Conservation (phyloP, 2,113 vertebrate species). For the Guaruba guarouba region DNA sequence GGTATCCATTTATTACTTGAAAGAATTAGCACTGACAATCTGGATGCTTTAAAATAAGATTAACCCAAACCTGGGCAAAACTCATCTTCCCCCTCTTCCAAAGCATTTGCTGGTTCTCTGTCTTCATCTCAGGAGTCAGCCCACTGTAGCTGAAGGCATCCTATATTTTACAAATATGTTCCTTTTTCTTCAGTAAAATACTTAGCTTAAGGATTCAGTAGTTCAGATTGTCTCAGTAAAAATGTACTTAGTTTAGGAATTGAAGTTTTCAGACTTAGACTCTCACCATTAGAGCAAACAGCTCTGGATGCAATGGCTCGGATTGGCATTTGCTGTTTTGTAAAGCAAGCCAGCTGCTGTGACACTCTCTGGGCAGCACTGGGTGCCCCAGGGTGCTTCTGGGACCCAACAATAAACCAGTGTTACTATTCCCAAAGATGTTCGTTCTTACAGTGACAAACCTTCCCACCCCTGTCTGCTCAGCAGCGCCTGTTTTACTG, state of each 20-base stretch:
- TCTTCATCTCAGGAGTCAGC: neutral
- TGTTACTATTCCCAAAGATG: neutral
- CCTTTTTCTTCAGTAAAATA: neutral
- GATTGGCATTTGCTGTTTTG: neutral
- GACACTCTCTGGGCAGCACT: neutral
- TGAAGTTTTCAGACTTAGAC: neutral
- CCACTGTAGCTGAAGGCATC: neutral
- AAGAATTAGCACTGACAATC: neutral
- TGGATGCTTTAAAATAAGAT: neutral
- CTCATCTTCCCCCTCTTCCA: neutral
- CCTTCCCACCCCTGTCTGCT: neutral
- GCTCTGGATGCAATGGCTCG: rapidly evolving
- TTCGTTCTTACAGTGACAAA: neutral
- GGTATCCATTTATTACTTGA: neutral
- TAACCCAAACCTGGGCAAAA: neutral
- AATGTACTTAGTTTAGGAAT: neutral
- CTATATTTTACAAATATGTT: neutral
- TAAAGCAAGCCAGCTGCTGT: neutral
- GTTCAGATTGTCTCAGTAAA: neutral
- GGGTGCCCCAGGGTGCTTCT: neutral
- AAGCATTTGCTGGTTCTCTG: neutral
- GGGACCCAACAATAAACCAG: neutral
- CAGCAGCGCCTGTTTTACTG: neutral
- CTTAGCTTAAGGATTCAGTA: neutral
- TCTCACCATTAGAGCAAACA: neutral